phyloP scores from a whole-genome alignment of 2,113 vertebrate genomes.

The Turnix velox region DNA sequence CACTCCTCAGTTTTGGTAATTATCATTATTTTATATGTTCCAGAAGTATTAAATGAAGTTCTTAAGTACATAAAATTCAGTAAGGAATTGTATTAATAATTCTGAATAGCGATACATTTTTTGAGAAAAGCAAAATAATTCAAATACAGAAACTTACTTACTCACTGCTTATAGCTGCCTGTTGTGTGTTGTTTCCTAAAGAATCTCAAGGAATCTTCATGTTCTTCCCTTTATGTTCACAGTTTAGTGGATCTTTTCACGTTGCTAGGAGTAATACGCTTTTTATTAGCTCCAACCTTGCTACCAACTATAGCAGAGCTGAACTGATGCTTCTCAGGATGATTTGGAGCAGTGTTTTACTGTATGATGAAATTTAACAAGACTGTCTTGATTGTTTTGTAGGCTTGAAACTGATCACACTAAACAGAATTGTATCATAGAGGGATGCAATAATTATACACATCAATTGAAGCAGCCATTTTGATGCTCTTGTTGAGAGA shows the following conservation, averaged over 20 bases:
- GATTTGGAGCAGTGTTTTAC: not conserved
- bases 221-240: accelerated
- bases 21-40: accelerated
- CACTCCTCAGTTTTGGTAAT: not conserved
- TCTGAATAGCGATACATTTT: not conserved
- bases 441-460: accelerated
- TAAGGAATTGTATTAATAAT: accelerated
- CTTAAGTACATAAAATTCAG: accelerated
- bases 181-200: not conserved
- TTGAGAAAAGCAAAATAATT: not conserved
- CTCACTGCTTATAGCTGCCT: not conserved
- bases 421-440: not conserved
- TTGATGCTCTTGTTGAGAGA: not conserved
- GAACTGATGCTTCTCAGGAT: not conserved
- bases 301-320: not conserved
- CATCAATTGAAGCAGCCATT: not conserved
- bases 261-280: not conserved
- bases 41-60: not conserved
- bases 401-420: not conserved
- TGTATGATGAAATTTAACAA: not conserved
- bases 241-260: not conserved
- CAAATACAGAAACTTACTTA: not conserved
- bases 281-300: not conserved
- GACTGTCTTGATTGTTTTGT: not conserved
- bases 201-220: not conserved